A percentile compares a stretch with the other conserved stretches of the same genome.
Conservation (phyloP, 64 coral and sea anemone genomes). For the Porites australiensis region DNA sequence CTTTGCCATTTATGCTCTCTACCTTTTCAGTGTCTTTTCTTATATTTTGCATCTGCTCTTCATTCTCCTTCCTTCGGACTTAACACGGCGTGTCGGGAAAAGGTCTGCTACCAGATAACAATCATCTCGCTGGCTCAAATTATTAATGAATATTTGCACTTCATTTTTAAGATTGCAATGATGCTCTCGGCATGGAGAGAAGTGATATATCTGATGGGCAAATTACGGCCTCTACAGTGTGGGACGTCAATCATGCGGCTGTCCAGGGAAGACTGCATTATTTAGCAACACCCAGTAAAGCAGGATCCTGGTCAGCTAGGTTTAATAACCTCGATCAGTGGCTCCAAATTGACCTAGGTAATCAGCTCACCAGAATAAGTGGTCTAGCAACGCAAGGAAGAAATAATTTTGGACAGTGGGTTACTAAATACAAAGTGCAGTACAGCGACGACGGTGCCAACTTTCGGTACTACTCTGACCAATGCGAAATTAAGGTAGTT, state of each 20-base stretch:
- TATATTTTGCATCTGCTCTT: no score
- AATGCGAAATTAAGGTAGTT: not conserved
- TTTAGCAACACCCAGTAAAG: not conserved
- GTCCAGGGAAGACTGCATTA: not conserved
- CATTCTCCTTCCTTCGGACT: no score
- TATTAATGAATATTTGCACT: no score
- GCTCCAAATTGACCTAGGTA: slow-evolving; percentile 22
- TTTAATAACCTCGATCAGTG: not conserved
- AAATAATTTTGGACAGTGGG: slow-evolving; percentile 23
- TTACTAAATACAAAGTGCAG: not conserved
- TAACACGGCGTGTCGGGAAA: no score
- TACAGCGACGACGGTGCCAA: slow-evolving; percentile 26
- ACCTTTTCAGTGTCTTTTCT: no score
- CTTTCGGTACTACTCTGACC: not conserved
- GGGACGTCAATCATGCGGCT: not conserved
- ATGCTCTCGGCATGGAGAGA: slow-evolving; percentile 22
- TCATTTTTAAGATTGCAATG: not conserved
- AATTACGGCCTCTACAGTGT: not conserved
- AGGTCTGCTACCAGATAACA: no score
- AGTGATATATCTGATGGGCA: not conserved
- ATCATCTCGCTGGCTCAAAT: no score
- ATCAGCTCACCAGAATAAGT: not conserved
- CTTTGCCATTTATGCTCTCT: no score
- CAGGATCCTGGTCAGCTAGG: slow-evolving; percentile 29
- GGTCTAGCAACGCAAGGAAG: slow-evolving; percentile 38